Evolutionary conservation across 2,888 invertebrate genomes (phyloP).

Genomic region (Hirudinaria manillensis): DNA sequence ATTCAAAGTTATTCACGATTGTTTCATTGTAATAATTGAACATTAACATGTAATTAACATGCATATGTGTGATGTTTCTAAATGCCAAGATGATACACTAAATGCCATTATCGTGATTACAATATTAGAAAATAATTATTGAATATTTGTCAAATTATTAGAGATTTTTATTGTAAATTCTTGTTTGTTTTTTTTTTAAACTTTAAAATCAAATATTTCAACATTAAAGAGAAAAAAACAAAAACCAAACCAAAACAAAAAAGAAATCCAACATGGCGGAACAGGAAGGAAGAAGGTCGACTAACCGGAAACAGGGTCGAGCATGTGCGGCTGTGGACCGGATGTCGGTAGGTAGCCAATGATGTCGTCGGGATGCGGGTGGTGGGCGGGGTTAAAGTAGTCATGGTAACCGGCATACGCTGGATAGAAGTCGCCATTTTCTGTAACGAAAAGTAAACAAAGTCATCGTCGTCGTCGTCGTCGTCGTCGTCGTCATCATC

Average conservation of each 20-base stretch:
- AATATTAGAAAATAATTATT: no score
- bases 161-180: no score
- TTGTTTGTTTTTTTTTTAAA: no score
- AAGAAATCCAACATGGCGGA: conserved; percentile 3
- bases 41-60: no score
- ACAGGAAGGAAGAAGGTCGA: conserved; percentile 6
- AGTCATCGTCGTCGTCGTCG: conserved; percentile 26
- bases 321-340: conserved; percentile 21
- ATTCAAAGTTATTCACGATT: no score
- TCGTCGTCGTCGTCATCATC: conserved; percentile 21
- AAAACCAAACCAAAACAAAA: not conserved
- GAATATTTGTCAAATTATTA: no score
- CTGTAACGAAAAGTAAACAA: conserved; percentile 5
- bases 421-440: conserved; percentile 26
- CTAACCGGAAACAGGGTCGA: conserved; percentile 27
- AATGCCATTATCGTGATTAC: no score
- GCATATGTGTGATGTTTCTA: no score
- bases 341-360: conserved; percentile 22
- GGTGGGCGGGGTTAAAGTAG: conserved; percentile 25
- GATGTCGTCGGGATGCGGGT: conserved; percentile 26
- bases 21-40: no score
- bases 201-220: no score
- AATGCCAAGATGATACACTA: no score
- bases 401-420: conserved; percentile 27
- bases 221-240: conserved; percentile 6